Percentiles rank a stretch among this genome's conserved stretches.
phyloP scores from a whole-genome alignment of 2,888 invertebrate genomes.

The Drosophila cognata region DNA sequence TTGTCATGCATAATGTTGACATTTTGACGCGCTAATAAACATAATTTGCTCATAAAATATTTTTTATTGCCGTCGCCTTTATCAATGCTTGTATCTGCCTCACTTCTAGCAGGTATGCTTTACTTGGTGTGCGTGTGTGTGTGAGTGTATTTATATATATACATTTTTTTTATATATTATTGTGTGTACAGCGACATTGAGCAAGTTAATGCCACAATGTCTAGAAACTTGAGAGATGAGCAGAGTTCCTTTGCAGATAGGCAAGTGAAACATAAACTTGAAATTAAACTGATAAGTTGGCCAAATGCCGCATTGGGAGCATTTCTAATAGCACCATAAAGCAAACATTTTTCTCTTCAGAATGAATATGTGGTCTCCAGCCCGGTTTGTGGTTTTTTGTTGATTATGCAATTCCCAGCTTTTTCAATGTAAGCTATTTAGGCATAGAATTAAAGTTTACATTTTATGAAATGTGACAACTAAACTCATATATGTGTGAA shows the following conservation, averaged over 20 bases:
- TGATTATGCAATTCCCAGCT: background rate
- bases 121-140: conserved; percentile 22
- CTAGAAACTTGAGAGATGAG: conserved; percentile 37
- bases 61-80: conserved; percentile 73
- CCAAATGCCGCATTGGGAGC: background rate
- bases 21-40: conserved; percentile 80
- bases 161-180: conserved; percentile 9
- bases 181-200: conserved; percentile 23
- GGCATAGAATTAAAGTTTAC: background rate
- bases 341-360: background rate
- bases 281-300: conserved; percentile 47
- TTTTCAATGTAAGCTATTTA: background rate
- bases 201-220: conserved; percentile 44
- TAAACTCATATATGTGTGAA: background rate
- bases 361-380: background rate
- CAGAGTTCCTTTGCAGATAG: conserved; percentile 50
- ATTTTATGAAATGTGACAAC: background rate
- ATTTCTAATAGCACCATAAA: conserved; percentile 4
- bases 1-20: conserved; percentile 75
- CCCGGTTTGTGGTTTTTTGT: background rate
- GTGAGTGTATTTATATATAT: background rate
- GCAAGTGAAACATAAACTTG: conserved; percentile 47
- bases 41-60: conserved; percentile 78
- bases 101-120: conserved; percentile 52
- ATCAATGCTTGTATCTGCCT: conserved; percentile 57